Evolutionary conservation across 2,113 vertebrate genomes (phyloP).

Genomic region (Emydura subglobosa): DNA sequence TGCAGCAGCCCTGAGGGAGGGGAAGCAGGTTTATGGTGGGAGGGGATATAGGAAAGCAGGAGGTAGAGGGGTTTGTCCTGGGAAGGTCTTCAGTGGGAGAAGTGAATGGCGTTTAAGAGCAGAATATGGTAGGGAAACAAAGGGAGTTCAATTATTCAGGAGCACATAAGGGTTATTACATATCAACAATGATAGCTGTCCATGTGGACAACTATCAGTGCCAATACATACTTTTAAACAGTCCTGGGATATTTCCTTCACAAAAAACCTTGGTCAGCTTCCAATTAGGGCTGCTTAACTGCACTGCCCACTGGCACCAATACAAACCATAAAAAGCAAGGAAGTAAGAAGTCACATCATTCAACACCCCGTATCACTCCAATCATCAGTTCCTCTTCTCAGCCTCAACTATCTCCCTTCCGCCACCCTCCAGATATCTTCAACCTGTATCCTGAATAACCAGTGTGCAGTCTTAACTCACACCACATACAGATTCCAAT

Average conservation of each 20-base stretch:
- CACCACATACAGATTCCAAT: background rate
- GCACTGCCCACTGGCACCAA: background rate
- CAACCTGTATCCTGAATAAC: background rate
- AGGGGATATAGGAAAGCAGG: background rate
- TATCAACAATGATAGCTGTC: too few relatives aligned
- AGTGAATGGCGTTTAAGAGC: background rate
- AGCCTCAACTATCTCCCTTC: background rate
- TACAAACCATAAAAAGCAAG: background rate
- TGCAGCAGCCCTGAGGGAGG: background rate
- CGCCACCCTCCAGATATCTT: background rate
- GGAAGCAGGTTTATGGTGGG: background rate
- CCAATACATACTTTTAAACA: slow-evolving; percentile 6
- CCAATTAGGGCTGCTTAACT: background rate
- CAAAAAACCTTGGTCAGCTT: background rate
- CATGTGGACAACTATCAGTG: background rate
- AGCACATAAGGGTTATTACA: background rate
- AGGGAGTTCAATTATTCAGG: background rate
- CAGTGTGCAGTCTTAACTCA: background rate
- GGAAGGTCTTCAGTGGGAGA: background rate
- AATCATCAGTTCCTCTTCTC: background rate
- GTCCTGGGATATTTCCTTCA: background rate
- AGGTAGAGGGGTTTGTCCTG: background rate
- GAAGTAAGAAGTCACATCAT: background rate
- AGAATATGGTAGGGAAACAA: background rate
- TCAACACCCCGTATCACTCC: background rate